Evolutionary conservation across 2,888 invertebrate genomes (phyloP).

Genomic region (Crocallis elinguaria): DNA sequence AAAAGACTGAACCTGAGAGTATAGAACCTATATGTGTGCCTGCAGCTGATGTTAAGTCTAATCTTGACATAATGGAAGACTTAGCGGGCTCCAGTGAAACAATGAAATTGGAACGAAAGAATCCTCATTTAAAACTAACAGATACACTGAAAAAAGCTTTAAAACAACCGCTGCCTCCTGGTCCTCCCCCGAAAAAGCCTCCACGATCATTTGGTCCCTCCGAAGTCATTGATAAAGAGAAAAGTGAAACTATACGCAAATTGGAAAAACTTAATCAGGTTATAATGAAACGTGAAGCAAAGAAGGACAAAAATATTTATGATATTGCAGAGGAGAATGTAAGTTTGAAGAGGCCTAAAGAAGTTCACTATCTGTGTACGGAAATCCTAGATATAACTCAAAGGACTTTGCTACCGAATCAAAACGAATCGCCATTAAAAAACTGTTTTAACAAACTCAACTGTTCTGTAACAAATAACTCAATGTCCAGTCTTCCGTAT

Average conservation of each 20-base stretch:
- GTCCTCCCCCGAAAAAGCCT: constrained; percentile 91
- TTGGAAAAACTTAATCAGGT: constrained; percentile 87
- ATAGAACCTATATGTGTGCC: constrained; percentile 27
- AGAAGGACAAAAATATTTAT: constrained; percentile 47
- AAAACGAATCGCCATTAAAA: constrained; percentile 54
- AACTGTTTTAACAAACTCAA: constrained; percentile 76
- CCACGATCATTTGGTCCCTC: constrained; percentile 86
- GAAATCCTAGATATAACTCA: constrained; percentile 76
- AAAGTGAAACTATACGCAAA: constrained; percentile 86
- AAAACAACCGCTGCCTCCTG: constrained; percentile 87
- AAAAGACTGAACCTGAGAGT: constrained; percentile 40
- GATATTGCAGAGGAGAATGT: constrained; percentile 45
- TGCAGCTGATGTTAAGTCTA: constrained; percentile 41
- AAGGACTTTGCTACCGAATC: constrained; percentile 57
- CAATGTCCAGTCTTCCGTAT: constrained; percentile 72
- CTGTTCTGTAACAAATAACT: constrained; percentile 65
- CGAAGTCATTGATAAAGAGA: constrained; percentile 54
- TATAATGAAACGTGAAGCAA: constrained; percentile 78
- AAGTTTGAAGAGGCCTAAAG: constrained; percentile 65
- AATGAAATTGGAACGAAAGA: constrained; percentile 72
- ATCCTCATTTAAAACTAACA: constrained; percentile 74
- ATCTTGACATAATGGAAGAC: constrained; percentile 64
- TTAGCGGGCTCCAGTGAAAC: constrained; percentile 73
- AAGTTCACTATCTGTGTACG: constrained; percentile 80
- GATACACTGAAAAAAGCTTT: constrained; percentile 88